Conservation (phyloP, 2,888 invertebrate species). For the Pollenia labialis region DNA sequence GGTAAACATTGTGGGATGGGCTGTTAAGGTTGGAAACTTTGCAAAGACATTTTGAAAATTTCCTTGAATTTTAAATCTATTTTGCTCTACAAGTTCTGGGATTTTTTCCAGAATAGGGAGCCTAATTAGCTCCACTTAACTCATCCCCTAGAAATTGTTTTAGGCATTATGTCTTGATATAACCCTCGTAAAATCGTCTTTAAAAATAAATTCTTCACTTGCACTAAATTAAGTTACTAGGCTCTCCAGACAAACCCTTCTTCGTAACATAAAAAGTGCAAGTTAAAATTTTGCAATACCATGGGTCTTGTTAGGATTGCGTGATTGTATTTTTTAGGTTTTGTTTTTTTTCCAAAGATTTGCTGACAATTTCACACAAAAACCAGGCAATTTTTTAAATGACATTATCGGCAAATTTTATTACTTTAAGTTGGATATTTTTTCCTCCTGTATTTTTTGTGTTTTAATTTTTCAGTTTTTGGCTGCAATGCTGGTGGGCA, state of each 20-base stretch:
- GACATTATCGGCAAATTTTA: slow-evolving; percentile 68
- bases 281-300: slow-evolving; percentile 13
- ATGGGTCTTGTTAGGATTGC: slow-evolving; percentile 46
- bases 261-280: slow-evolving; percentile 21
- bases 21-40: too few species aligned
- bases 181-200: neutral
- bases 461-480: slow-evolving; percentile 2
- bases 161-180: too few species aligned
- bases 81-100: too few species aligned
- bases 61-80: too few species aligned
- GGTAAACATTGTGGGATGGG: too few species aligned
- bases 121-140: too few species aligned
- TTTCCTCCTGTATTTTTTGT: slow-evolving; percentile 29
- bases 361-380: slow-evolving; percentile 70
- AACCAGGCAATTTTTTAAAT: slow-evolving; percentile 63
- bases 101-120: too few species aligned
- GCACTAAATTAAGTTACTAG: slow-evolving; percentile 36
- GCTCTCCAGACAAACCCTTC: neutral
- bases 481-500: slow-evolving; percentile 70
- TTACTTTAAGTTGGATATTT: slow-evolving; percentile 28
- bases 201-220: neutral
- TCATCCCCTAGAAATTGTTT: too few species aligned
- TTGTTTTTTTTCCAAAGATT: slow-evolving; percentile 34
- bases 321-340: slow-evolving; percentile 49
- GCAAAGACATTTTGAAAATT: too few species aligned